Conservation (phyloP, 2,888 invertebrate species). For the Busseola fusca region DNA sequence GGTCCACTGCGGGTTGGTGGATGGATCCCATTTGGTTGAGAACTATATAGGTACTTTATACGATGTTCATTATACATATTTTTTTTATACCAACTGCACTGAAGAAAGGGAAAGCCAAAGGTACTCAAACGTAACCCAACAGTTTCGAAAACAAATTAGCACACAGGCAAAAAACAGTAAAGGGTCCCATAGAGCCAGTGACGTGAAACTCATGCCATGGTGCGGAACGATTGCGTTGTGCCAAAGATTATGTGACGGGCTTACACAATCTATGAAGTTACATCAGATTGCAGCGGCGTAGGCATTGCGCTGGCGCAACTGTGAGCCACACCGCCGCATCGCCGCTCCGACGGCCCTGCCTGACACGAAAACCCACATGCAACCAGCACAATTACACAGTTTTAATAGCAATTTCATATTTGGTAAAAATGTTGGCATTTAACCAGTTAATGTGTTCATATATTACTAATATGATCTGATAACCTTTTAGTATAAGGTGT, state of each 20-base stretch:
- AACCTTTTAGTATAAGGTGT: conserved; percentile 9
- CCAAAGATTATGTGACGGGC: conserved; percentile 72
- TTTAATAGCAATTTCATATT: conserved; percentile 47
- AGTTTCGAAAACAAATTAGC: conserved; percentile 12
- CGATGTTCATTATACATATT: no score
- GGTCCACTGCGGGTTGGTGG: background rate
- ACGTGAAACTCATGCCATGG: conserved; percentile 66
- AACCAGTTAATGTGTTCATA: background rate
- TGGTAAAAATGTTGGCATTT: conserved; percentile 29
- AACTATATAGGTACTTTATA: no score
- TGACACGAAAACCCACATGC: conserved; percentile 84
- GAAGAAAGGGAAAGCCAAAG: conserved; percentile 14
- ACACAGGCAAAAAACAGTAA: conserved; percentile 15
- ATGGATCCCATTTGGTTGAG: background rate
- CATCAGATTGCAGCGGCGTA: conserved; percentile 72
- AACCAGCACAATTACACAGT: conserved; percentile 57
- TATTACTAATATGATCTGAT: background rate
- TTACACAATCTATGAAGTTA: conserved; percentile 81
- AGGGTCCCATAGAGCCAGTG: conserved; percentile 45
- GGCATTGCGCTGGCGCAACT: conserved; percentile 66
- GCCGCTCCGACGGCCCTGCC: conserved; percentile 56
- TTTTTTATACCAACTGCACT: background rate
- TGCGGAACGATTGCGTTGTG: conserved; percentile 74
- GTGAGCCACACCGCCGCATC: conserved; percentile 50
- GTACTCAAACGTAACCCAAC: background rate